These are phyloP conservation scores for Acropora tenuis DNA, from an alignment of 64 coral and sea anemone genomes.

Conservation along the genomic window DNA sequence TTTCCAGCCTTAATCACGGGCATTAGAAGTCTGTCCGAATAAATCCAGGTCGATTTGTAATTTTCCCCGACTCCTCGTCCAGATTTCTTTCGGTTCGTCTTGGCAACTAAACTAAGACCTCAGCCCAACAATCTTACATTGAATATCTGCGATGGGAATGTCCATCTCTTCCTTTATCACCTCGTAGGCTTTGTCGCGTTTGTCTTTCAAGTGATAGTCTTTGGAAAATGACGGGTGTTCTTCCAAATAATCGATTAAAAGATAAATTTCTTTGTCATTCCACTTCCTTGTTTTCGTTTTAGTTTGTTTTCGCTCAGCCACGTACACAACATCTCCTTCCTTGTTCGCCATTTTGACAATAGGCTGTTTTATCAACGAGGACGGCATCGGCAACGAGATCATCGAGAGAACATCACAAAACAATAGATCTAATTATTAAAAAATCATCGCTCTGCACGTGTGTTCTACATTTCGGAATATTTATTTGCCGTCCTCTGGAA, in stretches of 20 bases:
- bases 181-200: not conserved
- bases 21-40: constrained; percentile 36
- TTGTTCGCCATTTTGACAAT: not conserved
- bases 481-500: no score
- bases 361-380: no score
- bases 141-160: not conserved
- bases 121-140: constrained; percentile 26
- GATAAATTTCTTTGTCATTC: not conserved
- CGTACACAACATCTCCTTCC: not conserved
- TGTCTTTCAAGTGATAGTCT: not conserved
- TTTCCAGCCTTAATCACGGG: not conserved
- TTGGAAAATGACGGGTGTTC: not conserved
- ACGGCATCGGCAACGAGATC: no score
- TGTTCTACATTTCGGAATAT: no score
- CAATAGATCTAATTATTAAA: no score
- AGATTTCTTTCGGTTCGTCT: constrained; percentile 9
- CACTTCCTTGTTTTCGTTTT: not conserved
- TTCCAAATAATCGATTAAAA: constrained; percentile 1
- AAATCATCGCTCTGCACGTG: no score
- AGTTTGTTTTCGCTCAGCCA: not conserved
- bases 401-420: no score
- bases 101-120: constrained; percentile 30
- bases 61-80: constrained; percentile 8
- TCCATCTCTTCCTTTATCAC: not conserved
- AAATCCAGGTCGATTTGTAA: constrained; percentile 34